Base-by-base conservation (phyloP, 2,113 vertebrate species). In the Scophthalmus maximus region DNA sequence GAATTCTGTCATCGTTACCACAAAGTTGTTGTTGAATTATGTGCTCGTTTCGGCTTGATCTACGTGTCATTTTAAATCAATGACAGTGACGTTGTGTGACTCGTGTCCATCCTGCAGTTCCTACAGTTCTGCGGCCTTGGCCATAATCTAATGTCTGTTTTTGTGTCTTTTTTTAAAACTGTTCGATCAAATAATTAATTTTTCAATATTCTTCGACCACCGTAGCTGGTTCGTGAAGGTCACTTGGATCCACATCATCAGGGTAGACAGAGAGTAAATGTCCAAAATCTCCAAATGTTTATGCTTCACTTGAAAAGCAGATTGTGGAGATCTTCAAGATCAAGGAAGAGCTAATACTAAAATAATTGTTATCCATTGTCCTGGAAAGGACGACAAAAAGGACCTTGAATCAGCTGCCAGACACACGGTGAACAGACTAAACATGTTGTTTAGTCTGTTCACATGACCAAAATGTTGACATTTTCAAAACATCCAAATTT, bases 401-500 rank as follows among this genome's bases (percentile, higher is more conserved):
- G 76, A 88, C 82, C 78, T 87, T 87, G 80, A 76, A 69, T 63
- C 62, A 67, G 51, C 66, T 49, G 60, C 20, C 60, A 6, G 17
- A 34, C 60, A 78, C 55, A 87, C 72, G 61, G 36, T 70, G 58
- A 60, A 56, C 73, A 87, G 82, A 89, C 78, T 82, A 80, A 87
- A 83, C 85, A 85, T 18, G 62, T 40, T 61, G 72, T 79, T 78
- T 64, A 81, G 67, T 18, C 15, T 36, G 25, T 67, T 85, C 78
- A 88, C 49, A 18, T 75, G 60, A 34, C 59, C 42, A 40, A 75
- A 18, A 79, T 62, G 70, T 59, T 77, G 63, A 81, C 34, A 44
- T 76, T 57, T 67, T 29, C 50, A 63, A 81, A 81, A 85, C 77
- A 65, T 74, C 29, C 11, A 71, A 81, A 77, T 77, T 58, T 74